A percentile compares a stretch with the other conserved stretches of the same genome.
Conservation (phyloP, 2,113 vertebrate species). For the Cynocephalus volans region DNA sequence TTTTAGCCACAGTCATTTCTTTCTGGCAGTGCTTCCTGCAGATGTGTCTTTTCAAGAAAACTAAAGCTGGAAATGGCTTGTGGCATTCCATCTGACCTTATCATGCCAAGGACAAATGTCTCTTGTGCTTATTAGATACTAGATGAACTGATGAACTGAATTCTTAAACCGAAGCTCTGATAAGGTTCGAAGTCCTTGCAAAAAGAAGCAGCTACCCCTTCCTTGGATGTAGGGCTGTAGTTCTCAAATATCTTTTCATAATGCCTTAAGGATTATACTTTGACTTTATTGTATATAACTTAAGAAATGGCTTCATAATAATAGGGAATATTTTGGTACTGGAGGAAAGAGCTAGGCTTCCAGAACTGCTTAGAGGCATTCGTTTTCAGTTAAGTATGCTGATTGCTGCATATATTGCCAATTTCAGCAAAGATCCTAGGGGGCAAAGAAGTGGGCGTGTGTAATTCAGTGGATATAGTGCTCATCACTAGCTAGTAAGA, state of each 20-base stretch:
- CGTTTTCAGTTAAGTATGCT: background rate
- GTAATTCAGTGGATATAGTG: background rate
- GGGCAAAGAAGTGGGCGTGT: background rate
- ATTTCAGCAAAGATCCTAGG: background rate
- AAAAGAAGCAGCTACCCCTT: background rate
- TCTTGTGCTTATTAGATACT: background rate
- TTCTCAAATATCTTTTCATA: slow-evolving; percentile 7
- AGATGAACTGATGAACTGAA: background rate
- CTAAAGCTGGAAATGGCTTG: slow-evolving; percentile 22
- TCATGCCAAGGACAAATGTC: background rate
- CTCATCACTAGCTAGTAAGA: background rate
- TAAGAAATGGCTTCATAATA: background rate
- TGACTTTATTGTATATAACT: background rate
- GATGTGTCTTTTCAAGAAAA: slow-evolving; percentile 25
- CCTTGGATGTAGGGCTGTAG: background rate
- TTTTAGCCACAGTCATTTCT: background rate
- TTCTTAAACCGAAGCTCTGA: slow-evolving; percentile 12
- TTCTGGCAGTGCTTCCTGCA: background rate
- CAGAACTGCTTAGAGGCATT: background rate
- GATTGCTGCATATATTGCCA: background rate
- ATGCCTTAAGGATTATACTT: background rate
- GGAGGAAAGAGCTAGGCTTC: background rate
- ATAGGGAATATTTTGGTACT: background rate
- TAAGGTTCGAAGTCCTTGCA: slow-evolving; percentile 13
- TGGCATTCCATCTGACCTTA: background rate